Conservation (phyloP, 2,797 vertebrate genomes). For the Enteromius fasciolatus region DNA sequence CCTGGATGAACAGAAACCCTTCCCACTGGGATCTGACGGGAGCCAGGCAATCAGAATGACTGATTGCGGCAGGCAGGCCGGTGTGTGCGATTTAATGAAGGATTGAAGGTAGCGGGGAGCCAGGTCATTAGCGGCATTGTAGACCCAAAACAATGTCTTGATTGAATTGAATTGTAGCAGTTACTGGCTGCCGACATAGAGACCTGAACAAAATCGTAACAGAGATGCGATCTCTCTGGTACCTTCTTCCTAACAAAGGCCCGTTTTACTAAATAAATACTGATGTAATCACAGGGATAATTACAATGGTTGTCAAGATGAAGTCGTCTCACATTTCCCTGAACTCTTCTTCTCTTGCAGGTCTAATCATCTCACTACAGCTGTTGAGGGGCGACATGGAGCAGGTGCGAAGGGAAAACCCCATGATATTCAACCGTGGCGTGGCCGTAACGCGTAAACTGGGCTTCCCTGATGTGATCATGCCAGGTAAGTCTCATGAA, state of each 20-base stretch:
- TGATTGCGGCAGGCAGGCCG: slow-evolving; percentile 31
- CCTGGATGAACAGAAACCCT: slow-evolving; percentile 34
- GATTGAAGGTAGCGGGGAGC: slow-evolving; percentile 32
- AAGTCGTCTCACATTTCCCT: slow-evolving; percentile 3
- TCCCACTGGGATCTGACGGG: slow-evolving; percentile 20
- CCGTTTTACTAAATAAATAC: slow-evolving; percentile 21
- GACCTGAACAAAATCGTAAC: slow-evolving; percentile 1
- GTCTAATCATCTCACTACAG: slow-evolving; percentile 95
- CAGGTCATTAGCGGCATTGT: slow-evolving; percentile 42
- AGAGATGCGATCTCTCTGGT: slow-evolving; percentile 4
- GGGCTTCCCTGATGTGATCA: slow-evolving; percentile 97
- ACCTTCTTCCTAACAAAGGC: not conserved
- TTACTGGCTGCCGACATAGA: slow-evolving; percentile 21
- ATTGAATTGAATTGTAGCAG: slow-evolving; percentile 33
- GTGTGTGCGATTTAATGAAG: slow-evolving; percentile 32
- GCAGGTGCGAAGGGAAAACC: slow-evolving; percentile 94
- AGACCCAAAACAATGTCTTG: slow-evolving; percentile 37
- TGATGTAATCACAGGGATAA: not conserved
- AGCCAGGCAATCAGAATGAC: slow-evolving; percentile 38
- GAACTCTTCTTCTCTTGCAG: slow-evolving; percentile 67
- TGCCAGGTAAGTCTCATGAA: slow-evolving; percentile 88
- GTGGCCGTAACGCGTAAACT: slow-evolving; percentile 95
- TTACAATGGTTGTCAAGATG: not conserved
- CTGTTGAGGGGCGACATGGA: slow-evolving; percentile 95
- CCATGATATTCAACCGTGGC: slow-evolving; percentile 93